These are phyloP conservation scores for Sus cebifrons DNA, from an alignment of 2,797 vertebrate species.

Conservation along the genomic window DNA sequence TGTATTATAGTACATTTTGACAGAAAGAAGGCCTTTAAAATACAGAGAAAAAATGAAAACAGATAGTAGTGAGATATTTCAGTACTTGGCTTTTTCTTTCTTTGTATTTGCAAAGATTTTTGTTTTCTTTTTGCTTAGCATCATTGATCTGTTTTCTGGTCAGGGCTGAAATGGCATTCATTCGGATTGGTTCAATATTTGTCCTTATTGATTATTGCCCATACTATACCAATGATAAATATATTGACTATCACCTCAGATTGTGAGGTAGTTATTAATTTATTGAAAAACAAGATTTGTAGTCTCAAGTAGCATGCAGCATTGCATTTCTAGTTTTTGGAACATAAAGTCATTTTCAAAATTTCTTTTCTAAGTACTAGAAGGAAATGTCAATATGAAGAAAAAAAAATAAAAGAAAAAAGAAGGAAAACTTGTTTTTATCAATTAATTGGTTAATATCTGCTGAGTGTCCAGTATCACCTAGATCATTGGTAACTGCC, in stretches of 20 bases:
- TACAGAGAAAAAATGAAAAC: background rate
- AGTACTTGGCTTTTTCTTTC: background rate
- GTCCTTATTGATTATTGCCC: background rate
- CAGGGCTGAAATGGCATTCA: background rate
- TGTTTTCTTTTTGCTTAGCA: background rate
- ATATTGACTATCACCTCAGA: background rate
- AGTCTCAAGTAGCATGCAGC: background rate
- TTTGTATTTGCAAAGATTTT: background rate
- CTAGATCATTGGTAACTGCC: background rate
- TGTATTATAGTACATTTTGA: background rate
- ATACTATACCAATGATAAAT: background rate
- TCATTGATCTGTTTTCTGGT: background rate
- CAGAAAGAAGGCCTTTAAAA: constrained; percentile 42
- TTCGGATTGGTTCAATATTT: constrained; percentile 54
- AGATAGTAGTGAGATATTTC: constrained; percentile 1
- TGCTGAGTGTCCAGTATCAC: background rate
- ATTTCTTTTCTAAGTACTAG: constrained; percentile 38
- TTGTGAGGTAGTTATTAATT: background rate
- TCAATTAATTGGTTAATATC: background rate
- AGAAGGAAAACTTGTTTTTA: constrained; percentile 18
- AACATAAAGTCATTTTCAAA: constrained; percentile 44
- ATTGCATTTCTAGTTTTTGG: background rate
- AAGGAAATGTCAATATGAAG: background rate
- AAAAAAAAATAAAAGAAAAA: background rate
- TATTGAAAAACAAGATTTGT: constrained; percentile 43